Percentiles rank a stretch among this genome's conserved stretches.
phyloP scores from a whole-genome alignment of 2,797 vertebrate genomes.

The Psittacula derbiana region DNA sequence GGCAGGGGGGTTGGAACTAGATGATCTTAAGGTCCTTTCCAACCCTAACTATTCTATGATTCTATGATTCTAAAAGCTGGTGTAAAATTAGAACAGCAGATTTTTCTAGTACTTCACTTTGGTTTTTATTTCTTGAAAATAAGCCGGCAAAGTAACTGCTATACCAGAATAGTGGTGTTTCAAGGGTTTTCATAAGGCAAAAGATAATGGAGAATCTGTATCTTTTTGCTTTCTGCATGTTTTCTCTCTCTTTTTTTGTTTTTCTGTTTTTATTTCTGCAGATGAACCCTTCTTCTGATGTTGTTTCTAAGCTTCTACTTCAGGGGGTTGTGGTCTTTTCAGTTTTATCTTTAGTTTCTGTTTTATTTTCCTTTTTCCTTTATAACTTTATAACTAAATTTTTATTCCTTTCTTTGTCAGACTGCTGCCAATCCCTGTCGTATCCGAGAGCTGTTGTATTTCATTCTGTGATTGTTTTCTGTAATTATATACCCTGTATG shows the following conservation, averaged over 20 bases:
- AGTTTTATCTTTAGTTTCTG: neutral
- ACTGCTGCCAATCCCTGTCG: neutral
- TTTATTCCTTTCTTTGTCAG: neutral
- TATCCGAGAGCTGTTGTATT: neutral
- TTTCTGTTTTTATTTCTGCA: neutral
- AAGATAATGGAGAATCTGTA: neutral
- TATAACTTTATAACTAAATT: neutral
- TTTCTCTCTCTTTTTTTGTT: neutral
- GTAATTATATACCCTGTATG: neutral
- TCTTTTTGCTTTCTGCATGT: neutral
- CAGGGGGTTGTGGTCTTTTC: neutral
- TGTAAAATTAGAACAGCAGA: neutral
- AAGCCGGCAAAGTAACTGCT: neutral
- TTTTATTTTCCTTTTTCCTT: neutral
- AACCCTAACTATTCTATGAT: no score
- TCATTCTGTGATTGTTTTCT: neutral
- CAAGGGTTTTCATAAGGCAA: neutral
- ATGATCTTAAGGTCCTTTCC: no score
- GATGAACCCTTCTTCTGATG: neutral
- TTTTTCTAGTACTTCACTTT: neutral
- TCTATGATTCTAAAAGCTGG: neutral
- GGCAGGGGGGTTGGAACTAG: no score
- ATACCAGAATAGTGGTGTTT: neutral
- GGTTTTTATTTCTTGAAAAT: neutral
- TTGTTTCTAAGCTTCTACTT: neutral